A percentile compares a stretch with the other conserved stretches of the same genome.
Evolutionary conservation across 2,797 vertebrate genomes (phyloP).

Genomic region (Merluccius polli): DNA sequence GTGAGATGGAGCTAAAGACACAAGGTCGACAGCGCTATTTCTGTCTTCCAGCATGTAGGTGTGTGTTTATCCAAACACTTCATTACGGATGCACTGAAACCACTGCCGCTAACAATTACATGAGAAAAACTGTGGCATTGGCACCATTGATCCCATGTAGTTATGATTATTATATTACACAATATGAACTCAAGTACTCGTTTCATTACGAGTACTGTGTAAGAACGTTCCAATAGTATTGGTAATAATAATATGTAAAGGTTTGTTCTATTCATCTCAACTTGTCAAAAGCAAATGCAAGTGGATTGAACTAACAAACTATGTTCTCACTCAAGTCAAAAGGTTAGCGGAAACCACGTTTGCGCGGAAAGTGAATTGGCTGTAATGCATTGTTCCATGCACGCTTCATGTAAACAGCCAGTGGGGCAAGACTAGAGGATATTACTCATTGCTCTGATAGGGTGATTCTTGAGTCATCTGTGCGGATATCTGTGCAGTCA

Average conservation of each 20-base stretch:
- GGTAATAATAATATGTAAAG: too few relatives aligned
- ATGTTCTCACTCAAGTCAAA: too few relatives aligned
- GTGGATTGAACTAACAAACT: too few relatives aligned
- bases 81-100: background rate
- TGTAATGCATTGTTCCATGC: background rate
- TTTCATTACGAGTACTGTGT: background rate
- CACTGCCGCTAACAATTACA: background rate
- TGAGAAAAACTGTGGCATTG: background rate
- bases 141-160: background rate
- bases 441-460: background rate
- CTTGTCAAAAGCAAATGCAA: too few relatives aligned
- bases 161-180: background rate
- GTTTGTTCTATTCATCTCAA: too few relatives aligned
- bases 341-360: too few relatives aligned
- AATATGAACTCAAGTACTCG: background rate
- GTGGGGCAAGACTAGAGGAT: background rate
- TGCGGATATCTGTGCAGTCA: background rate
- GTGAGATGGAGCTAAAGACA: slow-evolving; percentile 38
- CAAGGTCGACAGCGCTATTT: slow-evolving; percentile 21
- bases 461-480: background rate
- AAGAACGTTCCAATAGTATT: background rate
- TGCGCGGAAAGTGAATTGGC: background rate
- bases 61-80: background rate
- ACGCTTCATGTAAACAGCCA: background rate
- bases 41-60: slow-evolving; percentile 30